Evolutionary conservation across 2,797 vertebrate genomes (phyloP).

Genomic region (Enteromius argenteus): DNA sequence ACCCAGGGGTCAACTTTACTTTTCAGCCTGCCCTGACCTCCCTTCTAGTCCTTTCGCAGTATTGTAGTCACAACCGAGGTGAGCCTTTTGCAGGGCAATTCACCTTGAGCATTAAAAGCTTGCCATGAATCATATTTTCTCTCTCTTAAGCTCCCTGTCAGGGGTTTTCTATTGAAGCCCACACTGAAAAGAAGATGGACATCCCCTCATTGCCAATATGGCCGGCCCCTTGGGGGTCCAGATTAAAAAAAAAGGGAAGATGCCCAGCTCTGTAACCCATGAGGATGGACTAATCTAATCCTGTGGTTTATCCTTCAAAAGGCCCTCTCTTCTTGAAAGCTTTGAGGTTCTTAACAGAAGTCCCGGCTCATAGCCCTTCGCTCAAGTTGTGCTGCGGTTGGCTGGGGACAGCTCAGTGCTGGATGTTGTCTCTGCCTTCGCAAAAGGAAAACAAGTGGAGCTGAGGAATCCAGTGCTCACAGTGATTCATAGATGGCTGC

Average conservation of each 20-base stretch:
- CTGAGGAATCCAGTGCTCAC: constrained; percentile 55
- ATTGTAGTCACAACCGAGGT: constrained; percentile 40
- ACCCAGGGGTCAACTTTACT: constrained; percentile 39
- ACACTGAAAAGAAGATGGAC: constrained; percentile 59
- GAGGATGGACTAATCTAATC: constrained; percentile 83
- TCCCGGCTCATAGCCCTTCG: constrained; percentile 60
- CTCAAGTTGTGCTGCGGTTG: constrained; percentile 55
- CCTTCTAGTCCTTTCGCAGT: constrained; percentile 33
- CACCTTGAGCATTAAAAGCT: constrained; percentile 58
- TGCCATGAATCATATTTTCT: constrained; percentile 53
- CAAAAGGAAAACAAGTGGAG: constrained; percentile 53
- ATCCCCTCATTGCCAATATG: constrained; percentile 58
- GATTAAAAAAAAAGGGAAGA: constrained; percentile 53
- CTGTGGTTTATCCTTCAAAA: constrained; percentile 84
- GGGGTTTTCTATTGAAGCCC: constrained; percentile 45
- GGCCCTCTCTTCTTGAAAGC: constrained; percentile 69
- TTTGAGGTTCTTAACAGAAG: constrained; percentile 66
- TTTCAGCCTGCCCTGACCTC: constrained; percentile 23
- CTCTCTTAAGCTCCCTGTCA: constrained; percentile 45
- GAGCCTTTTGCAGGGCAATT: constrained; percentile 40
- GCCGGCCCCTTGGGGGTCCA: constrained; percentile 58
- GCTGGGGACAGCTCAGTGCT: constrained; percentile 48
- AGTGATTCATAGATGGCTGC: constrained; percentile 55
- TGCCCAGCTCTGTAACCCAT: constrained; percentile 75
- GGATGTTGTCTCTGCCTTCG: constrained; percentile 39